Evolutionary conservation across 2,888 invertebrate genomes (phyloP), one percentile per base, ranked within the genome.

Genomic region (Podabrus alpinus): DNA sequence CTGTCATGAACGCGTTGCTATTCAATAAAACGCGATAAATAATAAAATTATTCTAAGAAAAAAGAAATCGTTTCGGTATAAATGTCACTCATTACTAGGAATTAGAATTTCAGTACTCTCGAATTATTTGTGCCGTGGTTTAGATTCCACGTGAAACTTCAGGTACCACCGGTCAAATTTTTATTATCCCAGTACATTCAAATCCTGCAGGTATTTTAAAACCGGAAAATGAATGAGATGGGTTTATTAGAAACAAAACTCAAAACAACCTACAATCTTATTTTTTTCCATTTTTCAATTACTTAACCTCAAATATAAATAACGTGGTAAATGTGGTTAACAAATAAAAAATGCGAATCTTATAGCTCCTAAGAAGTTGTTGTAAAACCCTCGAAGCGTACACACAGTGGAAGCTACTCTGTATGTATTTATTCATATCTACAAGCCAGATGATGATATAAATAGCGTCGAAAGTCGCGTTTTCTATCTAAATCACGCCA

Each of bases 401-500:
- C 66, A 64, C 70, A 61, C 66, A 72, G 76, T 68, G 45, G 45
- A 73, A 75, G 69, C 77, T 77, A 74, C 76, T 80, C 80, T 79
- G 77, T 79, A 80, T 85, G 85, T 83, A 85, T 85, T 85, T 85
- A 85, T 86, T 85, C 85, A 85, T 85, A 85, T 85, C 84, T 85
- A 84, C 83, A 82, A 85, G 84, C 84, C 85, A 85, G 84, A 85
- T 85, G 85, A 86, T 85, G 85, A 85, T 85, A 86, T 86, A 86
- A 86, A 86, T 86, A 85, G 85, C 83, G 77, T 76, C 81, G 83
- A 85, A 86, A 86, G 85, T 85, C 85, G 85, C 84, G 84, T 85
- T 86, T 86, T 86, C 85, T 86, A 85, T 86, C 85, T 85, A 85
- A 86, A 86, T 86, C 86, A 85, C 83, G 83, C 82, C 83, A 80